phyloP scores from a whole-genome alignment of 2,797 vertebrate genomes.

The Alcedo atthis region DNA sequence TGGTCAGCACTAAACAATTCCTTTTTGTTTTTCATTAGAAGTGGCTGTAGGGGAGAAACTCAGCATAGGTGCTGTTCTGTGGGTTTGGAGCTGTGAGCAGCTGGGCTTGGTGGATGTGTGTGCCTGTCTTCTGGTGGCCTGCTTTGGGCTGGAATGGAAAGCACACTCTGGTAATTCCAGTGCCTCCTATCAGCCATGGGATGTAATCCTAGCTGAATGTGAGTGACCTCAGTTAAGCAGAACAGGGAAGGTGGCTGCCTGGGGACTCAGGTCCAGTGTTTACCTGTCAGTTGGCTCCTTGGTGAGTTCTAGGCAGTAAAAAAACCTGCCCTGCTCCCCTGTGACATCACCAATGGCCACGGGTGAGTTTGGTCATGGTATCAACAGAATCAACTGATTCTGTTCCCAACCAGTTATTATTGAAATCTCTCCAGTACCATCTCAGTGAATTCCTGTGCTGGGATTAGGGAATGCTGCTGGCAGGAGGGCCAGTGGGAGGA shows the following conservation, averaged over 20 bases:
- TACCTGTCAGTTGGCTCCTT: not conserved
- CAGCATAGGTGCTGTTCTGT: not conserved
- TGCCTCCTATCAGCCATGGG: fast-evolving
- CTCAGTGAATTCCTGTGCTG: fast-evolving
- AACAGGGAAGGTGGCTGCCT: not conserved
- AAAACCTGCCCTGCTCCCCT: not conserved
- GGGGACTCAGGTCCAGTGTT: fast-evolving
- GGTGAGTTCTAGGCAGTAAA: not conserved
- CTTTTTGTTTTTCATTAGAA: not conserved
- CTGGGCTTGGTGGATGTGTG: not conserved
- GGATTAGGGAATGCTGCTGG: not conserved
- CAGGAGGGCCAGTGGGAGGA: not conserved
- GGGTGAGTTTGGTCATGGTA: not conserved
- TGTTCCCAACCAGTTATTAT: not conserved
- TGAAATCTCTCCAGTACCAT: too few species aligned
- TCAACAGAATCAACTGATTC: not conserved
- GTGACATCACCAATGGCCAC: not conserved
- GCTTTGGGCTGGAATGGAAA: not conserved
- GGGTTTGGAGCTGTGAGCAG: not conserved
- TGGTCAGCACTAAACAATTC: not conserved
- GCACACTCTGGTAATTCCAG: not conserved
- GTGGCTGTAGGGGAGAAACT: not conserved
- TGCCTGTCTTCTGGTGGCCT: not conserved
- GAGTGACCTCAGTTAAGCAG: not conserved
- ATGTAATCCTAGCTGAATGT: not conserved